Conservation (phyloP, 2,113 vertebrate genomes). For the Illadopsis cleaveri region DNA sequence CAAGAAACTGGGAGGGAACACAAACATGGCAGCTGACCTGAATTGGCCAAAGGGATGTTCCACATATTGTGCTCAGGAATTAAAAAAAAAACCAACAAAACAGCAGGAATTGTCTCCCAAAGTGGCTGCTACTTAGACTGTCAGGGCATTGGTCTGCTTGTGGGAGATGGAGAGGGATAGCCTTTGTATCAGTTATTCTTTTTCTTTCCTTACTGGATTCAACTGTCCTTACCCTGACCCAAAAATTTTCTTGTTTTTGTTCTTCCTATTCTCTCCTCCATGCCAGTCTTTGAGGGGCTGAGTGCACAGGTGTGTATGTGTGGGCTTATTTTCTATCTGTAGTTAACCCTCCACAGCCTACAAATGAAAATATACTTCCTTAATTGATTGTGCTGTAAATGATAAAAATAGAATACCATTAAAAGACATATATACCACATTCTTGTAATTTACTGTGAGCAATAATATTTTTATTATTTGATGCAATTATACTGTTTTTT, state of each 20-base stretch:
- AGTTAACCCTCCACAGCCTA: neutral
- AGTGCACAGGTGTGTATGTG: neutral
- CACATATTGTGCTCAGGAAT: neutral
- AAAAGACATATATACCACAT: fast-evolving
- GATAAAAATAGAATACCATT: neutral
- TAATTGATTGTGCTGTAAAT: neutral
- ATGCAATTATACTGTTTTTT: neutral
- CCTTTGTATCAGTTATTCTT: neutral
- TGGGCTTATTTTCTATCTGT: neutral
- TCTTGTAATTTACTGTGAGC: neutral
- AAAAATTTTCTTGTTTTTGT: neutral
- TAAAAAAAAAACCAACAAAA: neutral
- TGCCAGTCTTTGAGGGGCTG: fast-evolving
- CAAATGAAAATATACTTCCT: neutral
- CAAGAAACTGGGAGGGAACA: fast-evolving
- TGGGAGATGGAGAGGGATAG: neutral
- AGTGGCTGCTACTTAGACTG: neutral
- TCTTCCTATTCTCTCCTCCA: neutral
- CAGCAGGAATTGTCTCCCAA: neutral
- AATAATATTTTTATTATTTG: neutral
- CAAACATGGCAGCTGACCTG: fast-evolving
- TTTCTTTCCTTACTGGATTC: neutral
- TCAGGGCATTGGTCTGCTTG: neutral
- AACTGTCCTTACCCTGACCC: neutral
- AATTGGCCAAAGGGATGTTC: neutral